These are phyloP conservation scores for Coreius guichenoti DNA, from an alignment of 2,797 vertebrate genomes.

Conservation along the genomic window DNA sequence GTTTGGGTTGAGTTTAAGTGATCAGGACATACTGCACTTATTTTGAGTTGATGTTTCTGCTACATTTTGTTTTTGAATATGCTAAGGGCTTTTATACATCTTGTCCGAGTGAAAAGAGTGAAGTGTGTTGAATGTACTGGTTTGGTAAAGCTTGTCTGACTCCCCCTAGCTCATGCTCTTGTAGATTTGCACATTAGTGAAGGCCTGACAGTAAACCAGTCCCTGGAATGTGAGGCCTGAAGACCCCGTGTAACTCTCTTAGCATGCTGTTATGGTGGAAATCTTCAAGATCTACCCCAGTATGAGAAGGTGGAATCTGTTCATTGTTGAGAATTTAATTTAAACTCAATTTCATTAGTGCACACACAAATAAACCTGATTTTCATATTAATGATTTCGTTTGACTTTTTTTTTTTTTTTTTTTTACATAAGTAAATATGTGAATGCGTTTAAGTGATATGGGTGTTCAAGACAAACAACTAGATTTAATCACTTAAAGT, in stretches of 20 bases:
- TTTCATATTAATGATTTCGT: neutral
- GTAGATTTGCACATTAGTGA: constrained; percentile 86
- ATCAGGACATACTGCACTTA: neutral
- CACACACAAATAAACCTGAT: constrained; percentile 26
- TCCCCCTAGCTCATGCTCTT: constrained; percentile 65
- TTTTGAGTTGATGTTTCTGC: constrained; percentile 6
- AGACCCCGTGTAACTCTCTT: constrained; percentile 77
- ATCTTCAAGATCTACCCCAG: constrained; percentile 64
- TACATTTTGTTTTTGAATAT: neutral
- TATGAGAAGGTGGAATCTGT: constrained; percentile 65
- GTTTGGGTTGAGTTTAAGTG: neutral
- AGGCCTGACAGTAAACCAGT: constrained; percentile 90
- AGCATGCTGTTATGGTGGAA: constrained; percentile 71
- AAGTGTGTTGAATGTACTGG: constrained; percentile 47
- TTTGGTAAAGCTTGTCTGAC: constrained; percentile 48
- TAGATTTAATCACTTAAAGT: neutral
- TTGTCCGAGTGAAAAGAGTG: constrained; percentile 60
- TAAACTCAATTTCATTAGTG: neutral
- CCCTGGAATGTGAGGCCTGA: constrained; percentile 88
- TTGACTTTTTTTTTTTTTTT: neutral
- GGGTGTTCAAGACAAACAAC: neutral
- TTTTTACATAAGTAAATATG: neutral
- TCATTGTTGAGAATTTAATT: constrained; percentile 60
- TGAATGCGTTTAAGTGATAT: neutral
- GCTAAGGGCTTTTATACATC: constrained; percentile 38